Conservation (phyloP, 2,113 vertebrate genomes). For the Myotis yumanensis region DNA sequence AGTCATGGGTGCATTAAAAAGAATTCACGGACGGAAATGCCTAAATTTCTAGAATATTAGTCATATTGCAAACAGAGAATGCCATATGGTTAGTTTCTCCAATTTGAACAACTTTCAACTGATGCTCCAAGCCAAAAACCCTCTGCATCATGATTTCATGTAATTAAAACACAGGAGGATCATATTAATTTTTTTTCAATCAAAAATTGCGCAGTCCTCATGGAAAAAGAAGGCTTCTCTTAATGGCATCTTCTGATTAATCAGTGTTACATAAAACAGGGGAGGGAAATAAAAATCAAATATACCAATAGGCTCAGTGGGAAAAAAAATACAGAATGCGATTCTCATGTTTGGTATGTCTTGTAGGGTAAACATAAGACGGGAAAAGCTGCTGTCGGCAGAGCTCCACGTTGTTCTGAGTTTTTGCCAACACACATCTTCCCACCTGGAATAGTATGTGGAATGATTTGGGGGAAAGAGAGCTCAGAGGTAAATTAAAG, state of each 20-base stretch:
- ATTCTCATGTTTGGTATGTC: background rate
- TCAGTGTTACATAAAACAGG: constrained; percentile 22
- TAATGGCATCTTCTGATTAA: constrained; percentile 43
- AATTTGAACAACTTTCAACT: constrained; percentile 64
- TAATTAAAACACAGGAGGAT: constrained; percentile 70
- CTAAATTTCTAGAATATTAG: constrained; percentile 67
- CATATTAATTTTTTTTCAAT: constrained; percentile 61
- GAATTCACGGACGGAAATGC: background rate
- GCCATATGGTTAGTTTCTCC: constrained; percentile 62
- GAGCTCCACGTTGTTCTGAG: background rate
- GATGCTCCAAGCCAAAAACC: constrained; percentile 44
- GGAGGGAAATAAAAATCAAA: constrained; percentile 38
- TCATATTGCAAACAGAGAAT: constrained; percentile 61
- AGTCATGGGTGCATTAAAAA: constrained; percentile 48
- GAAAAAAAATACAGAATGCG: background rate
- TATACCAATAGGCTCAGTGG: background rate
- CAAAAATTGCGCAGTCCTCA: constrained; percentile 48
- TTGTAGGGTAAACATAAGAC: background rate
- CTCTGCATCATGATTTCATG: constrained; percentile 51
- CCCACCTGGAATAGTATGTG: background rate
- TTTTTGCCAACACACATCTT: background rate
- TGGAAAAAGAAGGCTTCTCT: constrained; percentile 52
- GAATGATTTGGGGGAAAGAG: background rate
- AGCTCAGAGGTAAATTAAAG: background rate
- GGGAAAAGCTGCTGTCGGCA: background rate